Conservation (phyloP, 1,140 invertebrate species). For the Meloidogyne hapla region DNA sequence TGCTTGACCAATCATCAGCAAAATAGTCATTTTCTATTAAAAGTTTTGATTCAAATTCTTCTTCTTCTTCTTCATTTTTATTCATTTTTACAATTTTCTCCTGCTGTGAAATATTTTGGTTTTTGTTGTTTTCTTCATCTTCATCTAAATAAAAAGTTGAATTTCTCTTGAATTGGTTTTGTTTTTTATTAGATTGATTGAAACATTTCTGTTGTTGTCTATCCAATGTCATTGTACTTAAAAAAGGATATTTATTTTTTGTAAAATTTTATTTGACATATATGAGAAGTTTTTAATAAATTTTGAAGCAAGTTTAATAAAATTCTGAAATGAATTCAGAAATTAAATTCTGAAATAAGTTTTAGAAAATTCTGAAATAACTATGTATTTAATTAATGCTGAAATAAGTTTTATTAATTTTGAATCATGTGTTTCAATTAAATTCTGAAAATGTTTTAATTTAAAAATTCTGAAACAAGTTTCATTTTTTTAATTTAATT, state of each 20-base stretch:
- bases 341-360: not conserved
- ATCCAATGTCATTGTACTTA: not conserved
- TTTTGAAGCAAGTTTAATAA: not conserved
- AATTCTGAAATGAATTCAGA: not conserved
- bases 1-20: slow-evolving; percentile 27
- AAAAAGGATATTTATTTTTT: too few relatives aligned
- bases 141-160: slow-evolving; percentile 21
- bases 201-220: not conserved
- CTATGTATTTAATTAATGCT: not conserved
- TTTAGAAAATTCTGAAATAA: not conserved
- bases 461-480: not conserved
- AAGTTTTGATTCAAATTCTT: not conserved
- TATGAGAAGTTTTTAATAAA: too few relatives aligned
- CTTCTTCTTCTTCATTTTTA: not conserved
- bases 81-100: too few relatives aligned
- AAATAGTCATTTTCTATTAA: not conserved
- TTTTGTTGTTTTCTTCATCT: slow-evolving; percentile 8
- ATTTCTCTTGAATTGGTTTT: not conserved
- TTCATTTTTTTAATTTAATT: not conserved
- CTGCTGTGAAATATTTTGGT: not conserved
- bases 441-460: too few relatives aligned
- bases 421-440: too few relatives aligned
- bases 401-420: not conserved
- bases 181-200: not conserved
- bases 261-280: too few relatives aligned